Percentiles rank a stretch among this genome's conserved stretches.
These are phyloP conservation scores for Melieria crassipennis DNA, from an alignment of 2,888 invertebrate species.

Conservation along the genomic window DNA sequence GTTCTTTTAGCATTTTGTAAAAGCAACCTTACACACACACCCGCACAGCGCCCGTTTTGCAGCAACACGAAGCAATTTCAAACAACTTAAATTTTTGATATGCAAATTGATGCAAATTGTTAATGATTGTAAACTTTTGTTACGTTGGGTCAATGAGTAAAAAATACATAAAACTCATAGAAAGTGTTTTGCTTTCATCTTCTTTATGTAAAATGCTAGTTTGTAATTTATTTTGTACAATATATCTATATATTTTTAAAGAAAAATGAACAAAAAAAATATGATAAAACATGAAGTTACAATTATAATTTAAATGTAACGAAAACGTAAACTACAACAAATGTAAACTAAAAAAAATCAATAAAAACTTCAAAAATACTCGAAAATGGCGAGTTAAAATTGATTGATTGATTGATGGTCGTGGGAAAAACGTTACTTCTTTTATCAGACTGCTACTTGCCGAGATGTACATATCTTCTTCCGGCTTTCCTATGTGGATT, in stretches of 20 bases:
- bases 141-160: slow-evolving; percentile 23
- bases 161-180: neutral
- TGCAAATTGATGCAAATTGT: neutral
- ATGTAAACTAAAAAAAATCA: slow-evolving; percentile 20
- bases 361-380: slow-evolving; percentile 18
- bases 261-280: slow-evolving; percentile 5
- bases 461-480: no score
- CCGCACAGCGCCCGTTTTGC: neutral
- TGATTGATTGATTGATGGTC: no score
- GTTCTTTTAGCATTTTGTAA: neutral
- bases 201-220: slow-evolving; percentile 41
- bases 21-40: neutral
- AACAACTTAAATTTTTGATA: neutral
- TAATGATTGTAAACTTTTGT: slow-evolving; percentile 12
- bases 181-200: slow-evolving; percentile 17
- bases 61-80: neutral
- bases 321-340: slow-evolving; percentile 19
- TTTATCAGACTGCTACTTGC: no score
- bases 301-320: slow-evolving; percentile 16
- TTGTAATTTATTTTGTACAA: slow-evolving; percentile 43
- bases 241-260: slow-evolving; percentile 25
- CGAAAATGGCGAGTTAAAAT: neutral
- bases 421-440: no score
- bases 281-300: neutral
- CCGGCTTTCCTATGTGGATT: no score